Percentiles rank a stretch among this genome's conserved stretches.
Evolutionary conservation across 2,113 vertebrate genomes (phyloP).

Genomic region (Podiceps cristatus): DNA sequence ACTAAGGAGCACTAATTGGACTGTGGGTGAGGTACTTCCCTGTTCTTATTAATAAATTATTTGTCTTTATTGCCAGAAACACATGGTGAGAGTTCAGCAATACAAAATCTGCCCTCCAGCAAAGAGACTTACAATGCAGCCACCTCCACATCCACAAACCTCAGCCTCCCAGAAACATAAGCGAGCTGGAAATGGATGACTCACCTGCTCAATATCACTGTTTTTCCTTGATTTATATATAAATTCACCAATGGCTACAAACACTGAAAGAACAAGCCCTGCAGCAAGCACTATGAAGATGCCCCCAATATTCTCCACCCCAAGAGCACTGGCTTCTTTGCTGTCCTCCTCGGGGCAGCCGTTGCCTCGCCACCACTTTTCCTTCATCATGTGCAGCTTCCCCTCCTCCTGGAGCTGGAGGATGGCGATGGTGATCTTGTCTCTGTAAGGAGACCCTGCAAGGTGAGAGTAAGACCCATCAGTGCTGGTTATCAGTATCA

Average conservation of each 20-base stretch:
- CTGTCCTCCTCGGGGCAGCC: conserved; percentile 96
- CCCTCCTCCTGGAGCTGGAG: conserved; percentile 97
- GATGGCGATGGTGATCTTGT: conserved; percentile 97
- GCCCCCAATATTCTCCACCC: conserved; percentile 97
- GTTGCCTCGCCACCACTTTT: conserved; percentile 97
- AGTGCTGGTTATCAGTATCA: background rate
- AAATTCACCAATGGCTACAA: conserved; percentile 97
- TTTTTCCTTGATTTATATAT: conserved; percentile 94
- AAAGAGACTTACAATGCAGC: background rate
- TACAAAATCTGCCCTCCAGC: background rate
- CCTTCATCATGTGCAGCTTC: conserved; percentile 98
- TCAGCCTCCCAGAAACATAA: background rate
- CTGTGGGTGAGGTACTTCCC: background rate
- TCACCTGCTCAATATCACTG: conserved; percentile 93
- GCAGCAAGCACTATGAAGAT: conserved; percentile 97
- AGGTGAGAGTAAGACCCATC: background rate
- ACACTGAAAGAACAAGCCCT: conserved; percentile 95
- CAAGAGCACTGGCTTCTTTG: conserved; percentile 95
- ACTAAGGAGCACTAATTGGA: conserved; percentile 22
- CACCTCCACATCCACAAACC: background rate
- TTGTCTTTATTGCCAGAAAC: background rate
- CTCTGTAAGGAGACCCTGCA: conserved; percentile 93
- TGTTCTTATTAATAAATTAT: conserved; percentile 30
- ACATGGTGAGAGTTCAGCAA: background rate
- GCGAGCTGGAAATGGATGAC: conserved; percentile 36